A percentile compares a stretch with the other conserved stretches of the same genome.
Conservation (phyloP, 2,797 vertebrate species). For the Syndactyla subalaris region DNA sequence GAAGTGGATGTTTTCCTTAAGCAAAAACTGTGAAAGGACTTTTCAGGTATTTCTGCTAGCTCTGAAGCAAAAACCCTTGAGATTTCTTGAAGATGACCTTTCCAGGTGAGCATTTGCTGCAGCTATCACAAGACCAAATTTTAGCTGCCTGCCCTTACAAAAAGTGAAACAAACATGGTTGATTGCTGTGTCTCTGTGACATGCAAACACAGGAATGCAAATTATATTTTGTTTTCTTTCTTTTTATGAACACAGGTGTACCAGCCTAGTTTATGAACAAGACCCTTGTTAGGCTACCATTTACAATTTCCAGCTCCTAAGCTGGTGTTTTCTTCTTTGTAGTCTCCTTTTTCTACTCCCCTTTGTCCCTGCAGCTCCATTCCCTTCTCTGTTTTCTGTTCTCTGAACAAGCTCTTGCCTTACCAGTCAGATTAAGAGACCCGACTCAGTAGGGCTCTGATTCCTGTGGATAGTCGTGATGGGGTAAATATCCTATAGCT, state of each 20-base stretch:
- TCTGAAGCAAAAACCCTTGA: not conserved
- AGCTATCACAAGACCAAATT: not conserved
- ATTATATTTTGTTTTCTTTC: not conserved
- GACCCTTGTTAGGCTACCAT: not conserved
- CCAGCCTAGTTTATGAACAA: not conserved
- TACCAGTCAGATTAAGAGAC: not conserved
- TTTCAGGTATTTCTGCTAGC: not conserved
- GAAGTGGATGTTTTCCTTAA: not conserved
- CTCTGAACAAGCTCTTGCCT: not conserved
- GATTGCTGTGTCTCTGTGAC: not conserved
- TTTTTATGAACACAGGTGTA: not conserved
- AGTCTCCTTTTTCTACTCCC: not conserved
- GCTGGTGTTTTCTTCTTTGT: not conserved
- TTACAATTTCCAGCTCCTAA: not conserved
- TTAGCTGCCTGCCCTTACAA: not conserved
- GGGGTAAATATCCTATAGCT: not conserved
- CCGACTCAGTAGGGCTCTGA: not conserved
- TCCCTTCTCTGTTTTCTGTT: not conserved
- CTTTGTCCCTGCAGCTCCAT: not conserved
- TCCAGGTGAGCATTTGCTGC: not conserved
- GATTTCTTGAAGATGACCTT: not conserved
- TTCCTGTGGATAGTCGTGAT: not conserved
- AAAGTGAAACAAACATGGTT: not conserved
- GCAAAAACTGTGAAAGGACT: not conserved
- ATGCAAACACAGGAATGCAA: not conserved